Evolutionary conservation across 2,797 vertebrate species (phyloP).

Genomic region (Rachycentron canadum): DNA sequence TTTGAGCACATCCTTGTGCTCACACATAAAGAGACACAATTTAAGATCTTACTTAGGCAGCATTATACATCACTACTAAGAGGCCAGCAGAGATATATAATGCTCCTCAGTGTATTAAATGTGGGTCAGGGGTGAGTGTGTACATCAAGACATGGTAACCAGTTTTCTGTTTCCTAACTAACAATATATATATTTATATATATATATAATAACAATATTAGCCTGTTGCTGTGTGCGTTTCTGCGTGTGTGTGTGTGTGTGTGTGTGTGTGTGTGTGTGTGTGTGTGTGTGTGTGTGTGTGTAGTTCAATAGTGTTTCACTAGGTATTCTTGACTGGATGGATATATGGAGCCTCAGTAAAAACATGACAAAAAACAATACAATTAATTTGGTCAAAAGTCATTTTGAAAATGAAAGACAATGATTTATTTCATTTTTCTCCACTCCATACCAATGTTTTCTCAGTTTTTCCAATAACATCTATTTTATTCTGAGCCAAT

Average conservation of each 20-base stretch:
- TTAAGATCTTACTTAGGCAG: neutral
- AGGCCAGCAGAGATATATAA: neutral
- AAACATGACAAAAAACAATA: neutral
- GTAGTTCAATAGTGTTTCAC: neutral
- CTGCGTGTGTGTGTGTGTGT: too few relatives aligned
- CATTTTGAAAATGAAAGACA: neutral
- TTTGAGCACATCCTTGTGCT: neutral
- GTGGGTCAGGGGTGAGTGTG: neutral
- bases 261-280: too few relatives aligned
- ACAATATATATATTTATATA: too few relatives aligned
- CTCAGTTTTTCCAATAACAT: neutral
- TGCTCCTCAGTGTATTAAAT: neutral
- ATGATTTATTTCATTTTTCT: neutral
- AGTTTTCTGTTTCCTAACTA: neutral
- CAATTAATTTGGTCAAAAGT: neutral
- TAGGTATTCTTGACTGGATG: neutral
- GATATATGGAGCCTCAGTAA: neutral
- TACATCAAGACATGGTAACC: neutral
- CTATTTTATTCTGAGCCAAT: constrained; percentile 8
- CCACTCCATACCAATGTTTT: neutral
- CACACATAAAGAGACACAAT: neutral
- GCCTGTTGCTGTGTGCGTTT: too few relatives aligned
- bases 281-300: too few relatives aligned
- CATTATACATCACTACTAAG: neutral
- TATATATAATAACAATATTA: too few relatives aligned